Base-by-base conservation (phyloP, 2,113 vertebrate species). In the Coptodon rendalli region DNA sequence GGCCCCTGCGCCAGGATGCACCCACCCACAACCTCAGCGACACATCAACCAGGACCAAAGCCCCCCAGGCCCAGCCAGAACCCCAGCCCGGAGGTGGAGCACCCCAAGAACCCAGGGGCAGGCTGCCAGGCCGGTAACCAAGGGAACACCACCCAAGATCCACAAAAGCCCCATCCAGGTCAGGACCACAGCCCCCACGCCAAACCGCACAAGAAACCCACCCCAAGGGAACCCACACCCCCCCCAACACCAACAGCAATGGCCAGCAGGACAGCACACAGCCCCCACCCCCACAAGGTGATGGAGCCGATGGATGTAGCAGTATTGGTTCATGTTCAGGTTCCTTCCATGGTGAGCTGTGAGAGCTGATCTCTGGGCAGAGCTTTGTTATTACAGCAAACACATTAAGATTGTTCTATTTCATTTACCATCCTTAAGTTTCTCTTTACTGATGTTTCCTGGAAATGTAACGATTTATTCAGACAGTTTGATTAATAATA, bases 171-270 rank as follows among this genome's bases (percentile, higher is more conserved):
- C 2, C 1, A 31, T 61, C 5, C 5, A 61, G 14, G 57, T 31
- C 27, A 61, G 57, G 5, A 61, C 0, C 57, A 9, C 57, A 31
- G 57, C 27, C 57, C 57, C 57, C 27, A 31, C 14, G 0, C 57
- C 27, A 16, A 17, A 2, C 56, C 5, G 1, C 27, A 31, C 14
- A 59, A 59, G 57, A 17, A 59, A 31, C 57, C 57, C 3, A 59
- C 14, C 57, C 5, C 14, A 59, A 31, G 57, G 57, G 27, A 59
- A 59, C 27, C 56, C 57, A 31, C 57, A 2, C 0, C 7, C 13
- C 24, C 48, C n/a, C 12, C 54, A 29, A 59, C 57, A 59, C 57
- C 27, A 0, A 16, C 24, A 57, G 0, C 56, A 57, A 57, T 57
- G 24, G 57, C 0, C 56, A 59, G 27, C 57, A 31, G 57, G 57